A percentile compares a stretch with the other conserved stretches of the same genome.
phyloP scores from a whole-genome alignment of 35 echinoderm and acorn worm species.

The Patiria miniata region DNA sequence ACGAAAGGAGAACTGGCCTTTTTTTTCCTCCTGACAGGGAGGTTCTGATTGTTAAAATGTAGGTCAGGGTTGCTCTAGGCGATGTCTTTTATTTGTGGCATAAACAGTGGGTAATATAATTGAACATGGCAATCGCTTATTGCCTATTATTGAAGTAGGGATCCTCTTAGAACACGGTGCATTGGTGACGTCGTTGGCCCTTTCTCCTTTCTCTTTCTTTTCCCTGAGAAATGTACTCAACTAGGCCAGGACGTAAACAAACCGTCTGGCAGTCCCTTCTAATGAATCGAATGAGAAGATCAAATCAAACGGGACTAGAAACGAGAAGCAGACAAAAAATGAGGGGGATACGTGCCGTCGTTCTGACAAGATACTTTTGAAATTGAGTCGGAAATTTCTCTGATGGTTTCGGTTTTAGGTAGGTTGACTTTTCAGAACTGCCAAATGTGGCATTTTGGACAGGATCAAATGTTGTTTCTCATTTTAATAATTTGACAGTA shows the following conservation, averaged over 20 bases:
- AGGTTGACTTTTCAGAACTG: too few relatives aligned
- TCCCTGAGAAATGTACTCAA: background rate
- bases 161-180: background rate
- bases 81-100: conserved; percentile 16
- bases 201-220: background rate
- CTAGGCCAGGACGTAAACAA: conserved; percentile 10
- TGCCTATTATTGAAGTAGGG: background rate
- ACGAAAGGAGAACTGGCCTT: too few relatives aligned
- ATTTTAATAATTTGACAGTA: too few relatives aligned
- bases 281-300: conserved; percentile 10
- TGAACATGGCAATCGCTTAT: conserved; percentile 15
- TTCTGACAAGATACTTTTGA: too few relatives aligned
- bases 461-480: too few relatives aligned
- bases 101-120: conserved; percentile 20
- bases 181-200: background rate
- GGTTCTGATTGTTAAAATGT: background rate
- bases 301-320: too few relatives aligned
- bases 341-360: too few relatives aligned
- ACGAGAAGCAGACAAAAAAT: too few relatives aligned
- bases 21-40: background rate
- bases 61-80: background rate
- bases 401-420: too few relatives aligned
- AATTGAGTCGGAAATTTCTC: too few relatives aligned
- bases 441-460: too few relatives aligned
- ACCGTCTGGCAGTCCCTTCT: background rate